Evolutionary conservation across 2,113 vertebrate species (phyloP), one percentile per base, ranked within the genome.

Genomic region (Mellivora capensis): DNA sequence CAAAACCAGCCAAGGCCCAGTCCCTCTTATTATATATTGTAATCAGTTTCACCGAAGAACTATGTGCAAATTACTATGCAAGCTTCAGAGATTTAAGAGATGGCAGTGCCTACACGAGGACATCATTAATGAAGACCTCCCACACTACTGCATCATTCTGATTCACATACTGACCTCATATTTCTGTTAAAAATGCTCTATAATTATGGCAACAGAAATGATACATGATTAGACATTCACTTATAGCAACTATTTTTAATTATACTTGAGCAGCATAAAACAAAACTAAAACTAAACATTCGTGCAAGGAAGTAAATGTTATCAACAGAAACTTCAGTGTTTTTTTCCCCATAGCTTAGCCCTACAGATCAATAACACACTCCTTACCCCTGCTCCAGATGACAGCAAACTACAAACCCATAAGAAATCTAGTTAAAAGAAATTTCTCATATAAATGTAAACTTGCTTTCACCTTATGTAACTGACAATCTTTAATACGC

Each of bases 321-420:
- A 74, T 31, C 54, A 94, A 81, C 37, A 89, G 74, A 47, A 72
- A 91, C 6, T 87, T 74, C 1, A 57, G 3, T 62, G 12, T 57
- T 87, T 80, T 37, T 17, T 34, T 3, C 62, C 14, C 62, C 3
- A 71, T 5, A 74, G 49, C 13, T 34, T 83, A 49, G 27, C 34
- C 31, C n/a, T 62, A 31, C 79, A 88, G 44, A 54, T 13, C 62
- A 91, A 31, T 0, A 96, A 37, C 4, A 77, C 6, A 86, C 2
- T 76, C 97, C 94, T 97, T 97, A 93, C 92, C 96, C 86, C 15
- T 23, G 54, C n/a, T 96, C 86, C 42, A 97, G 89, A 97, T 92
- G 90, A 95, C 49, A 98, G 98, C 95, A 98, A 98, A 98, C 17
- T 87, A 95, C 23, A 76, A 87, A 87, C 7, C 85, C 39, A 96